phyloP scores from a whole-genome alignment of 2,113 vertebrate genomes.

The Turnix velox region DNA sequence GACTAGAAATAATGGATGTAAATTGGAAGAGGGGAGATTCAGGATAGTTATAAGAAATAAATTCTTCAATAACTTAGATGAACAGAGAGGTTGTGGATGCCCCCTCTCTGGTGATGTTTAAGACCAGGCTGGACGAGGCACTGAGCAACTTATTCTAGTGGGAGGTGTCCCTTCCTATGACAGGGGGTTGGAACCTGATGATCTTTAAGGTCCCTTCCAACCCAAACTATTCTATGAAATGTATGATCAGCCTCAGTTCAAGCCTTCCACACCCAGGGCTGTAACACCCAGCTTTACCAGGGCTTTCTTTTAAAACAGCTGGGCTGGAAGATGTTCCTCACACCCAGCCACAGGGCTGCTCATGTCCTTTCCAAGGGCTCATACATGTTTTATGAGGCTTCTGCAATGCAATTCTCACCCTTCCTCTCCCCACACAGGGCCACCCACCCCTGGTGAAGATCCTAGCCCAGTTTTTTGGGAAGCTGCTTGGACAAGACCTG shows the following conservation, averaged over 20 bases:
- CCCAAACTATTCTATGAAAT: too few relatives aligned
- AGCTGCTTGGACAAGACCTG: constrained; percentile 80
- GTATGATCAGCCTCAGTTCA: neutral
- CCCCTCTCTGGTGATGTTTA: too few relatives aligned
- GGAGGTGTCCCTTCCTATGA: too few relatives aligned
- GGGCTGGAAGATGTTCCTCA: neutral
- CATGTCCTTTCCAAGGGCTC: neutral
- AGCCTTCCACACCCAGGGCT: neutral
- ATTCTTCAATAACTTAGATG: too few relatives aligned
- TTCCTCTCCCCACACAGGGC: constrained; percentile 74
- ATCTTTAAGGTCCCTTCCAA: too few relatives aligned
- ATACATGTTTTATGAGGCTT: neutral
- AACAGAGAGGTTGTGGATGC: too few relatives aligned
- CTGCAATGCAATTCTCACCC: neutral
- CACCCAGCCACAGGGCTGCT: rapidly evolving
- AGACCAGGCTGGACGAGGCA: too few relatives aligned
- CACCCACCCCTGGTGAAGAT: constrained; percentile 83
- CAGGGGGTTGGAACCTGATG: too few relatives aligned
- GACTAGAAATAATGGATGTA: too few relatives aligned
- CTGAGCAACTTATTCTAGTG: too few relatives aligned
- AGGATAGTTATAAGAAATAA: too few relatives aligned
- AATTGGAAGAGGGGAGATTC: too few relatives aligned
- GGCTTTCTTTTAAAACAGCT: neutral
- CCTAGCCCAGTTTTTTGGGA: constrained; percentile 84
- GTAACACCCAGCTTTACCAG: neutral